Conservation (phyloP, 1,140 invertebrate species). For the Drosophila lacteicornis region DNA sequence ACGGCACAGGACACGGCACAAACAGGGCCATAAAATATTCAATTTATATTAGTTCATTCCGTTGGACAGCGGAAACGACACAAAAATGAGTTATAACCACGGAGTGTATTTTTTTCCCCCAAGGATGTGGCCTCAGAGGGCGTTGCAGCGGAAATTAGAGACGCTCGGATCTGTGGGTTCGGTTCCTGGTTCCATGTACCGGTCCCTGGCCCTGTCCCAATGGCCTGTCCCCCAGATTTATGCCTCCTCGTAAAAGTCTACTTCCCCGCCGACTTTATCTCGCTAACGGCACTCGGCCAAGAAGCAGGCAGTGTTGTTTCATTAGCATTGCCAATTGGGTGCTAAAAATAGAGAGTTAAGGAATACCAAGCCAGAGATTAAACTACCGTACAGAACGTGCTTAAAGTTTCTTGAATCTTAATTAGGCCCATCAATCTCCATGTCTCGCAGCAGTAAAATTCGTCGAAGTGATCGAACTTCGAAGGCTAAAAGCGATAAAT, state of each 20-base stretch:
- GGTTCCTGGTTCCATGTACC: neutral
- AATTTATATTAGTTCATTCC: constrained; percentile 71
- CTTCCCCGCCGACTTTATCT: constrained; percentile 18
- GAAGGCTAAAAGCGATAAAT: neutral
- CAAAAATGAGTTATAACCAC: constrained; percentile 66
- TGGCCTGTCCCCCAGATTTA: constrained; percentile 35
- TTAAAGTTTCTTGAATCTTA: constrained; percentile 22
- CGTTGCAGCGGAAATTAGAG: constrained; percentile 10
- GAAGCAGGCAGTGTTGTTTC: neutral
- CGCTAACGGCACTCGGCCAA: constrained; percentile 19
- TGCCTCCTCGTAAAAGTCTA: constrained; percentile 53
- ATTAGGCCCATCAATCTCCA: constrained; percentile 21
- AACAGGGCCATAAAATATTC: constrained; percentile 61
- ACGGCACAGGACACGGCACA: neutral
- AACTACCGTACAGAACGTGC: constrained; percentile 10
- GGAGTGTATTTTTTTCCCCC: constrained; percentile 21
- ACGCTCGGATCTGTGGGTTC: constrained; percentile 10
- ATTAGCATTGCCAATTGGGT: constrained; percentile 30
- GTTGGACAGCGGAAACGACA: constrained; percentile 58
- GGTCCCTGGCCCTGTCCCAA: neutral
- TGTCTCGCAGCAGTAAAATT: constrained; percentile 10
- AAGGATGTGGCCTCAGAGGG: constrained; percentile 25
- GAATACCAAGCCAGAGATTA: constrained; percentile 10
- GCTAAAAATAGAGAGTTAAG: constrained; percentile 21
- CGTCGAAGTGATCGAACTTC: neutral